These are phyloP conservation scores for Akabosia matsudoensis DNA, from an alignment of 1,140 invertebrate genomes.

Conservation along the genomic window DNA sequence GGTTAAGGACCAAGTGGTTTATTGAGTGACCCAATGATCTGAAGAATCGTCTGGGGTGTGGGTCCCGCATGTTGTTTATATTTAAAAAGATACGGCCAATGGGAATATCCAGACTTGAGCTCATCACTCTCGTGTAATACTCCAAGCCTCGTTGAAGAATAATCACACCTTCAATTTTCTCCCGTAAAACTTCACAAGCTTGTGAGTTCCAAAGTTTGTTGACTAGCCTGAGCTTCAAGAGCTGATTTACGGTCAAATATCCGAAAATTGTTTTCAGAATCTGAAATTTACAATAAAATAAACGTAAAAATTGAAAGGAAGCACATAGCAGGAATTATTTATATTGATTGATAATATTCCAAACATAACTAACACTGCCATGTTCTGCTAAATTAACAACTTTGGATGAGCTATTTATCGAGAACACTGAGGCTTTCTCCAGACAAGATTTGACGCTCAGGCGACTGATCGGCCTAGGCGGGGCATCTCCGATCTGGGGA, in stretches of 20 bases:
- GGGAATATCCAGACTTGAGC: constrained; percentile 32
- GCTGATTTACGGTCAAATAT: constrained; percentile 26
- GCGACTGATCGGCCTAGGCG: no score
- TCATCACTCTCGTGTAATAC: constrained; percentile 33
- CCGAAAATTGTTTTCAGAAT: constrained; percentile 5
- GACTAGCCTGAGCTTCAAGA: constrained; percentile 10
- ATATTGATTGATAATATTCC: no score
- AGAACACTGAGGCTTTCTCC: no score
- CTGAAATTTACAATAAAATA: no score
- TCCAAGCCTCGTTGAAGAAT: constrained; percentile 29
- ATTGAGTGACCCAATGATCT: constrained; percentile 25
- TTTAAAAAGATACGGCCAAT: constrained; percentile 35
- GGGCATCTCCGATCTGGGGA: no score
- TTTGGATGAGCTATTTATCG: no score
- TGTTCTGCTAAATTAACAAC: no score
- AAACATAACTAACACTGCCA: no score
- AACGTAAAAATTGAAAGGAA: no score
- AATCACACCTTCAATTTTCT: constrained; percentile 32
- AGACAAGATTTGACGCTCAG: no score
- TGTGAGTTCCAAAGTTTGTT: constrained; percentile 29
- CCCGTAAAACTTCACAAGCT: constrained; percentile 10
- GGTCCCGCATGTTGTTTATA: constrained; percentile 15
- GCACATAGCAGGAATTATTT: no score
- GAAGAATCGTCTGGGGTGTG: constrained; percentile 14
- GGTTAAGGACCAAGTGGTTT: constrained; percentile 14